A percentile compares a stretch with the other conserved stretches of the same genome.
These are phyloP conservation scores for Eugnorisma glareosa DNA, from an alignment of 2,888 invertebrate species.

Conservation along the genomic window DNA sequence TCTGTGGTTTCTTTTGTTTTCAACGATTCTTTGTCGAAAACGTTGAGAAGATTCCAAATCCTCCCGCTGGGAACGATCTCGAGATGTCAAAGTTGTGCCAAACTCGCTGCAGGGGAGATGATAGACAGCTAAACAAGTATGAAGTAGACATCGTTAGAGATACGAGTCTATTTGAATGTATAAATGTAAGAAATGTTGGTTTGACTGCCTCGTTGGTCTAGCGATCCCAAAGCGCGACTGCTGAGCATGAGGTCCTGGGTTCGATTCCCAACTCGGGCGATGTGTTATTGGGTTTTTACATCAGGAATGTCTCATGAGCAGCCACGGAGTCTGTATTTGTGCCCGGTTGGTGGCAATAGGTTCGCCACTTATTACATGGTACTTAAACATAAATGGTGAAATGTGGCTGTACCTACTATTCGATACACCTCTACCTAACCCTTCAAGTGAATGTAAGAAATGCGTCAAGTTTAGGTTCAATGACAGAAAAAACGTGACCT, in stretches of 20 bases:
- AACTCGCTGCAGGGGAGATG: slow-evolving; percentile 60
- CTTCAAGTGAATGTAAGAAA: slow-evolving; percentile 4
- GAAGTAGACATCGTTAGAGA: slow-evolving; percentile 30
- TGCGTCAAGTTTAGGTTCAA: slow-evolving; percentile 9
- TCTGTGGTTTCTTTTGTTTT: slow-evolving; percentile 63
- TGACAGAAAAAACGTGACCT: background rate
- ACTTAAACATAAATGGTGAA: too few relatives aligned
- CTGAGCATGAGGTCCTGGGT: too few relatives aligned
- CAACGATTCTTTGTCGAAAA: slow-evolving; percentile 50
- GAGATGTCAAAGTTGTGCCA: slow-evolving; percentile 61
- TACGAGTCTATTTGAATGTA: slow-evolving; percentile 30
- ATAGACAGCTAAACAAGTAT: slow-evolving; percentile 48
- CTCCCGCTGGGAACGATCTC: slow-evolving; percentile 64
- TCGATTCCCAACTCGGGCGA: too few relatives aligned
- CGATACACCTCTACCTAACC: too few relatives aligned
- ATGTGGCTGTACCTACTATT: too few relatives aligned
- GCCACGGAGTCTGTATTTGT: too few relatives aligned
- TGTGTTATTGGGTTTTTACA: too few relatives aligned
- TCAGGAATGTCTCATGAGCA: too few relatives aligned
- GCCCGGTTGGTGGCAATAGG: too few relatives aligned
- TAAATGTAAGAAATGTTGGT: background rate
- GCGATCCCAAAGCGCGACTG: too few relatives aligned
- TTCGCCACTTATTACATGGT: too few relatives aligned
- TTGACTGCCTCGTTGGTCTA: too few relatives aligned
- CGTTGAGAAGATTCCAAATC: slow-evolving; percentile 62